phyloP scores from a whole-genome alignment of 2,113 vertebrate genomes.

The Psammodynastes pulverulentus region DNA sequence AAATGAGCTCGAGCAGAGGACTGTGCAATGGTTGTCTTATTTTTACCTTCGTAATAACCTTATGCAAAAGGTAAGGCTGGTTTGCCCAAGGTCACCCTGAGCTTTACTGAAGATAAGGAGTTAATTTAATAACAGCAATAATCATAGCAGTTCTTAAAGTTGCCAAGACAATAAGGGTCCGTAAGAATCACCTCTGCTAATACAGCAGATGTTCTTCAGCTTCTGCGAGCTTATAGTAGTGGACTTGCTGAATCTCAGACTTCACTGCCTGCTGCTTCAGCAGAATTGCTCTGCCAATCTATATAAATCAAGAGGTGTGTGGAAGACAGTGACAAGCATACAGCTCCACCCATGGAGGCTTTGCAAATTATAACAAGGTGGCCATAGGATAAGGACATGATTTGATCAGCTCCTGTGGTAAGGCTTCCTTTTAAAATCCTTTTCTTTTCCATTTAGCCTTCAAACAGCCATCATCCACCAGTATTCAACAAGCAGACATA shows the following conservation, averaged over 20 bases:
- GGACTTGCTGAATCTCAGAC: constrained; percentile 26
- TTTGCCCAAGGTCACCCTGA: constrained; percentile 10
- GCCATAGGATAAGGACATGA: not conserved
- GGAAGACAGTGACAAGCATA: constrained; percentile 20
- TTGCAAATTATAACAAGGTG: not conserved
- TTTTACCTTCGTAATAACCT: not conserved
- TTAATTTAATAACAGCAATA: not conserved
- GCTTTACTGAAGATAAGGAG: not conserved
- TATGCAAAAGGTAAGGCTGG: not conserved
- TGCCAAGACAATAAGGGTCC: not conserved
- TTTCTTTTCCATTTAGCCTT: not conserved
- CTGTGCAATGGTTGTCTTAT: not conserved
- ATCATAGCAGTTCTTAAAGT: not conserved
- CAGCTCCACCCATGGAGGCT: not conserved
- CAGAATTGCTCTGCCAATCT: constrained; percentile 20
- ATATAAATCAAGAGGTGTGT: constrained; percentile 22
- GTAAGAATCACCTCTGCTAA: constrained; percentile 1
- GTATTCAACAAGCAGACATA: not conserved
- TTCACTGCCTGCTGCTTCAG: constrained; percentile 10
- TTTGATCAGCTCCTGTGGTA: not conserved
- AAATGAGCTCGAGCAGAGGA: not conserved
- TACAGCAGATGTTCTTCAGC: constrained; percentile 6
- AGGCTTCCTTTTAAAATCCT: not conserved
- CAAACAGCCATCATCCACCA: not conserved
- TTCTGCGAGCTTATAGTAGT: not conserved